Evolutionary conservation across 2,888 invertebrate genomes (phyloP).

Genomic region (Drosophila maculinotata): DNA sequence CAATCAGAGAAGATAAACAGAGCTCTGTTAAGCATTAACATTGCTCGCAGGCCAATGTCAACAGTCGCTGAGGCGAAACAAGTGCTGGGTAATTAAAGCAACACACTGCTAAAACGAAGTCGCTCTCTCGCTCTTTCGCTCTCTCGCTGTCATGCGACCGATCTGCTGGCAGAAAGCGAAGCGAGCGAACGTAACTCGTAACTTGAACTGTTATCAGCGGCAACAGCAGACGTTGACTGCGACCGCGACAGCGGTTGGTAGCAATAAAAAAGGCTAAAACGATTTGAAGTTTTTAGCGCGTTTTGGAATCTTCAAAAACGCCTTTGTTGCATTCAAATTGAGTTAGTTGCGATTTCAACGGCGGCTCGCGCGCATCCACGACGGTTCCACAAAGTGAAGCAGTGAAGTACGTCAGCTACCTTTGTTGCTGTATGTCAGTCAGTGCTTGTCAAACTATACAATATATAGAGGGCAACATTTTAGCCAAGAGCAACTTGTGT

Average conservation of each 20-base stretch:
- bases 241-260: constrained; percentile 4
- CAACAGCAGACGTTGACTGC: constrained; percentile 10
- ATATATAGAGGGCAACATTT: constrained; percentile 12
- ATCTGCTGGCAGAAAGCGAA: constrained; percentile 31
- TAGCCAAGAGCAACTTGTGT: constrained; percentile 1
- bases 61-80: constrained; percentile 45
- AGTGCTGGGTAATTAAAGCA: constrained; percentile 58
- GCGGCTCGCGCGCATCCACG: constrained; percentile 54
- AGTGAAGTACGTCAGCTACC: constrained; percentile 12
- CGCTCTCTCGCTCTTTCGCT: constrained; percentile 6
- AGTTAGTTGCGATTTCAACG: constrained; percentile 70
- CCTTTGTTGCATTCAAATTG: constrained; percentile 52
- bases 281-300: constrained; percentile 55
- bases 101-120: constrained; percentile 22
- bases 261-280: constrained; percentile 66
- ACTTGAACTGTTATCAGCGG: constrained; percentile 70
- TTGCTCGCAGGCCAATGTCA: constrained; percentile 58
- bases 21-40: constrained; percentile 66
- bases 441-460: constrained; percentile 48
- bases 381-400: constrained; percentile 21
- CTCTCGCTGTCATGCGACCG: constrained; percentile 16
- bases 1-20: constrained; percentile 69
- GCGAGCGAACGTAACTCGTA: constrained; percentile 40
- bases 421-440: constrained; percentile 3
- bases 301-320: constrained; percentile 73